Evolutionary conservation across 2,797 vertebrate species (phyloP), one percentile per base, ranked within the genome.

Genomic region (Crotalus adamanteus): DNA sequence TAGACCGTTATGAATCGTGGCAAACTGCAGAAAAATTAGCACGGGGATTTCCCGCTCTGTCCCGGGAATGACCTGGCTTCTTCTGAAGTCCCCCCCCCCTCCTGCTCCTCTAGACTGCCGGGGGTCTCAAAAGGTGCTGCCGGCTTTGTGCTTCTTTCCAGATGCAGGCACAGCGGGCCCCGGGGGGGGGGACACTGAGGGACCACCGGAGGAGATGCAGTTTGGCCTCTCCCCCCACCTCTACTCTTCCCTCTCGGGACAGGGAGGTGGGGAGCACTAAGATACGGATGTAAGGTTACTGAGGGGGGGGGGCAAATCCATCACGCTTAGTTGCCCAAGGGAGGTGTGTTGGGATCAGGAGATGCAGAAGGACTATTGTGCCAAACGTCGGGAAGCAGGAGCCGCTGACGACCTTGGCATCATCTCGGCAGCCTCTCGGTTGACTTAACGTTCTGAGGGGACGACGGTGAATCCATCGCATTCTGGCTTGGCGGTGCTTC

Each of bases 131-230:
- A 0, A 5, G 6, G 0, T 1, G 7, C 6, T 3, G 8, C 53
- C 3, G 5, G 16, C 88, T 51, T 92, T 31, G 0, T 1, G 6
- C 1, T 25, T 12, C 42, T 53, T 89, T 14, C 0, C 11, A 97
- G 97, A 95, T 16, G 88, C 94, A 0, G 97, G 95, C 0, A 3
- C 92, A 83, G 92, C 94, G 2, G 96, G 42, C 3, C 42, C 42
- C 3, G 42, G 96, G 37, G 94, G 0, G 88, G 94, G 0, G 2
- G 2, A 37, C 37, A 89, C 31, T 0, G 55, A 94, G 0, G 0
- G 51, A 0, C 0, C 9, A 6, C 51, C 94, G 0, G 0, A 92
- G 94, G 91, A 92, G 26, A 92, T 1, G 0, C 93, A n/a, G 56
- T 88, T 59, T 0, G 69, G 2, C 0, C 94, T 96, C 51, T 93